Conservation (phyloP, 2,113 vertebrate species). For the Chiloscyllium plagiosum region DNA sequence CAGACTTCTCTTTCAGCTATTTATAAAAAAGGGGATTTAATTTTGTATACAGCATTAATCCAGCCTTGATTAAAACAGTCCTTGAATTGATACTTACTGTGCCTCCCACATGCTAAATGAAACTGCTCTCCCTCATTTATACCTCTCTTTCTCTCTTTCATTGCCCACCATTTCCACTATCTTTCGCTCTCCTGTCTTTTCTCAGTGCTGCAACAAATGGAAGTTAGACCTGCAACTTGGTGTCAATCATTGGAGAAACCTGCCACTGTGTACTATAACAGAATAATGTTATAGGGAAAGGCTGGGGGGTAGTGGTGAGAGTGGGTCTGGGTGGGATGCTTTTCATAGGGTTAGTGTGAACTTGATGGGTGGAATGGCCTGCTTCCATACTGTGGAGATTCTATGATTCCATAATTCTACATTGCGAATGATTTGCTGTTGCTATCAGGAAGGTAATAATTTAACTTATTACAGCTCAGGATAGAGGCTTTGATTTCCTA, state of each 20-base stretch:
- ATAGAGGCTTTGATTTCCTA: background rate
- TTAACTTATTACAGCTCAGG: background rate
- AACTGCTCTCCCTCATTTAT: background rate
- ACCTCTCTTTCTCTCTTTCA: background rate
- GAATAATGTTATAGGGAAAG: no score
- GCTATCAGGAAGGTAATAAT: no score
- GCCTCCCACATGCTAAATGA: background rate
- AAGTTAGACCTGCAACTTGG: background rate
- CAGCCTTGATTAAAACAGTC: background rate
- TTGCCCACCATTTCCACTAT: background rate
- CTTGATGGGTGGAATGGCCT: no score
- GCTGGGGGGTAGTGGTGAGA: no score
- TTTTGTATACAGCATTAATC: constrained; percentile 9
- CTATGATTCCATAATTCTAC: background rate
- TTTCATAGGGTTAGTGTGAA: no score
- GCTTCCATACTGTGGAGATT: no score
- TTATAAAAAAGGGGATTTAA: background rate
- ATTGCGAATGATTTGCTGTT: background rate
- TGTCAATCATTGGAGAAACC: background rate
- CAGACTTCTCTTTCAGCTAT: background rate
- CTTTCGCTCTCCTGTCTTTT: background rate
- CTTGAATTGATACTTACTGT: background rate
- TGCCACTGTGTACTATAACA: background rate
- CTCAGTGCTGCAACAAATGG: background rate
- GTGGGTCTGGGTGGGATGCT: no score